phyloP scores from a whole-genome alignment of 2,888 invertebrate genomes.

The Lepidonotus clava region DNA sequence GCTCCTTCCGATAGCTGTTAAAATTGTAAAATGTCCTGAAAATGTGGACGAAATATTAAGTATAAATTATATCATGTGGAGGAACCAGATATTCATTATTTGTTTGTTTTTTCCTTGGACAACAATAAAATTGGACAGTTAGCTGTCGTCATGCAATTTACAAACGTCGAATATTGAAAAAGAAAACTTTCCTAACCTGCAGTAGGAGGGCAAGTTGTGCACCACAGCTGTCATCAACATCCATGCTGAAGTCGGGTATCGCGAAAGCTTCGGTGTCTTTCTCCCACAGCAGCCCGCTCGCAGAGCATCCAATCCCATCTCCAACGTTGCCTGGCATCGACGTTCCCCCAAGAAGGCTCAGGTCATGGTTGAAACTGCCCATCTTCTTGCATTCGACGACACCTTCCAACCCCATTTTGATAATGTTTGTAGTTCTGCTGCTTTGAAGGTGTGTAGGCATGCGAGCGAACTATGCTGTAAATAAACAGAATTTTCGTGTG shows the following conservation, averaged over 20 bases:
- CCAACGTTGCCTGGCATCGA: not conserved
- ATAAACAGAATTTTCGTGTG: too few relatives aligned
- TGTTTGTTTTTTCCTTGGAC: too few relatives aligned
- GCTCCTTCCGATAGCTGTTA: too few relatives aligned
- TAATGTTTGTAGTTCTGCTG: slow-evolving; percentile 3
- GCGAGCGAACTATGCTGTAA: slow-evolving; percentile 49
- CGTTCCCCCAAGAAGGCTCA: slow-evolving; percentile 34
- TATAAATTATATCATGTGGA: too few relatives aligned
- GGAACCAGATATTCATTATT: too few relatives aligned
- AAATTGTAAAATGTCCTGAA: too few relatives aligned
- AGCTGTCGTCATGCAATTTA: too few relatives aligned
- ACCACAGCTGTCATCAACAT: slow-evolving; percentile 34
- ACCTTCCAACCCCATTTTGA: slow-evolving; percentile 52
- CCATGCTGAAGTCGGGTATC: slow-evolving; percentile 42
- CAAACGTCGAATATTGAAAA: too few relatives aligned
- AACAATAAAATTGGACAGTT: too few relatives aligned
- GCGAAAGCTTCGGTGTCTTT: slow-evolving; percentile 11
- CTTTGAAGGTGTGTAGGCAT: slow-evolving; percentile 54
- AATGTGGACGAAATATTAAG: too few relatives aligned
- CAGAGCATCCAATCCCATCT: slow-evolving; percentile 18
- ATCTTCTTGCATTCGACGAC: slow-evolving; percentile 51
- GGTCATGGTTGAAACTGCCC: slow-evolving; percentile 42
- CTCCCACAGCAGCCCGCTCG: slow-evolving; percentile 29
- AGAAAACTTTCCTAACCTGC: too few relatives aligned
- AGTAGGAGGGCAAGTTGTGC: slow-evolving; percentile 36